Conservation (phyloP, 2,888 invertebrate genomes). For the Mystacides longicornis region DNA sequence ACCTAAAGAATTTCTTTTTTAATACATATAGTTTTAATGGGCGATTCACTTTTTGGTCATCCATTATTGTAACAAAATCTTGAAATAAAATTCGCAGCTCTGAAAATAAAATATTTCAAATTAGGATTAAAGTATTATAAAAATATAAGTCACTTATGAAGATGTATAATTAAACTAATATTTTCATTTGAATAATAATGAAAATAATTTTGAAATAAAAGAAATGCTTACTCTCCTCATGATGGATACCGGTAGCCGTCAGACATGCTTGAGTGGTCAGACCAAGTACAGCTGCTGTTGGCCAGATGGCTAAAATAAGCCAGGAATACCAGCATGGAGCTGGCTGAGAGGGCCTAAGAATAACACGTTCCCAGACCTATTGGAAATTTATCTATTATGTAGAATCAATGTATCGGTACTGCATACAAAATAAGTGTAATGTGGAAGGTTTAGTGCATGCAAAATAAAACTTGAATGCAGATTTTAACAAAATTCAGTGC, state of each 20-base stretch:
- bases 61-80: too few relatives aligned
- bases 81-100: too few relatives aligned
- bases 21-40: too few relatives aligned
- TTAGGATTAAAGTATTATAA: background rate
- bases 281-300: constrained; percentile 59
- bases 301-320: constrained; percentile 68
- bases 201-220: background rate
- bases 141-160: background rate
- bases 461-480: background rate
- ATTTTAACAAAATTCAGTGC: too few relatives aligned
- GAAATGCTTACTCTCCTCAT: constrained; percentile 48
- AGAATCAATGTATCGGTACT: background rate
- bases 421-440: background rate
- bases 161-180: too few relatives aligned
- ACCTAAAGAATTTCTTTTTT: too few relatives aligned
- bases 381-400: background rate
- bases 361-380: constrained; percentile 57
- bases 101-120: too few relatives aligned
- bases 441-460: background rate
- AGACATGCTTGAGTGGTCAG: constrained; percentile 60
- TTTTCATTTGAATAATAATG: too few relatives aligned
- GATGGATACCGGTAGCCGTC: constrained; percentile 59
- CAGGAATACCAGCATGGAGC: constrained; percentile 67
- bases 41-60: too few relatives aligned
- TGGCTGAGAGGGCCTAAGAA: constrained; percentile 46